Base-by-base conservation (phyloP, 2,888 invertebrate species). In the Steromphala cineraria region DNA sequence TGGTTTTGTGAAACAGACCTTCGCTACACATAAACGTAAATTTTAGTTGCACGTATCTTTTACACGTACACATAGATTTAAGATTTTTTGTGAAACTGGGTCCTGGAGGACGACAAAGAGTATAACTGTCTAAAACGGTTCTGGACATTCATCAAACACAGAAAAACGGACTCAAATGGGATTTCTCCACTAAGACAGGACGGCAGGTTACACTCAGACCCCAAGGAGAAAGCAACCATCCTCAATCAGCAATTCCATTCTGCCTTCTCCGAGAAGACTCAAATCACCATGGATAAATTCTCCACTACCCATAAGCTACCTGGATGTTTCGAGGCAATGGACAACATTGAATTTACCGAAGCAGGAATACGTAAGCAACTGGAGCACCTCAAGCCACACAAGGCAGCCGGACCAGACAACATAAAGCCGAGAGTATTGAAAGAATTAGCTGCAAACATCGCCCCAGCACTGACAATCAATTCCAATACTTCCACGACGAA, bases 381-480 rank as follows among this genome's bases (percentile, higher is more conserved):
- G 1, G 13, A 67, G 17, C 53, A 80, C 24, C 67, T 83, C 17
- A 67, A 85, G 40, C 81, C 82, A 15, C 53, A 82, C 36, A 82
- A 83, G 46, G 78, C 81, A 19, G 21, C 56, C 10, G 81, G 82
- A n/a, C n/a, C n/a, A n/a, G n/a, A n/a, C n/a, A n/a, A n/a, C n/a
- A n/a, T n/a, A n/a, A n/a, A n/a, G n/a, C n/a, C 82, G 81, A 15
- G 82, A 79, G 53, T 83, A 53, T 75, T 84, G 53, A 81, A 80
- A 53, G 82, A 80, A 28, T 36, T 81, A n/a, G 81, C 82, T 15
- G 15, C 52, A 15, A 71, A 80, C 10, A 2, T 85, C 0, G 74
- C 83, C 7, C 81, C 82, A 53, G 74, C 79, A 2, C 71, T 86
- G 1, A 78, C 84, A 15, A 46, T 76, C 2, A 53, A 85, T 1